Conservation (phyloP, 1,140 invertebrate species). For the Conus ventricosus region DNA sequence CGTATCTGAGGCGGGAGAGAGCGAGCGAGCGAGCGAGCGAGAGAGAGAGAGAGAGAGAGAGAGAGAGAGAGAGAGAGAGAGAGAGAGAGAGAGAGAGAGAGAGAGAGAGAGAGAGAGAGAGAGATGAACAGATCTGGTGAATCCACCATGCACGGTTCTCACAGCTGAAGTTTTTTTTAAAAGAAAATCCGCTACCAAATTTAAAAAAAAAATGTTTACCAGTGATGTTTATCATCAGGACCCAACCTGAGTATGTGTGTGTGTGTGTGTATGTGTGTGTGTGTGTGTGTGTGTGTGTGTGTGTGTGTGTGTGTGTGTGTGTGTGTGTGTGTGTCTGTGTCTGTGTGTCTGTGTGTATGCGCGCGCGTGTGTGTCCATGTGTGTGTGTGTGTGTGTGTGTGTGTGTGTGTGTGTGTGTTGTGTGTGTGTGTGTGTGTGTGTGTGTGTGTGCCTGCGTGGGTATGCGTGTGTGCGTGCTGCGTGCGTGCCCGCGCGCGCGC, state of each 20-base stretch:
- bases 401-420: neutral
- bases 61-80: neutral
- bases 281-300: neutral
- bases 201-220: too few species aligned
- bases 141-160: too few species aligned
- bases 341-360: neutral
- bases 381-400: neutral
- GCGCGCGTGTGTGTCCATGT: neutral
- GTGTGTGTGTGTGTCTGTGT: too few species aligned
- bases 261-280: neutral
- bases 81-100: neutral
- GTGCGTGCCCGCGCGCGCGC: neutral
- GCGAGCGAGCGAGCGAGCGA: too few species aligned
- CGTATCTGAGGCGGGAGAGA: neutral
- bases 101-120: neutral
- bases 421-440: constrained; percentile 1
- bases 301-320: constrained; percentile 11
- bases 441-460: neutral
- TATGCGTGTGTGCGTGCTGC: neutral
- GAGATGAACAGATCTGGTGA: neutral
- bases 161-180: too few species aligned
- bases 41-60: neutral
- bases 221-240: neutral
- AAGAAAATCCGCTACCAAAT: too few species aligned
- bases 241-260: neutral